Evolutionary conservation across 2,113 vertebrate genomes (phyloP).

Genomic region (Leucoraja erinaceus): DNA sequence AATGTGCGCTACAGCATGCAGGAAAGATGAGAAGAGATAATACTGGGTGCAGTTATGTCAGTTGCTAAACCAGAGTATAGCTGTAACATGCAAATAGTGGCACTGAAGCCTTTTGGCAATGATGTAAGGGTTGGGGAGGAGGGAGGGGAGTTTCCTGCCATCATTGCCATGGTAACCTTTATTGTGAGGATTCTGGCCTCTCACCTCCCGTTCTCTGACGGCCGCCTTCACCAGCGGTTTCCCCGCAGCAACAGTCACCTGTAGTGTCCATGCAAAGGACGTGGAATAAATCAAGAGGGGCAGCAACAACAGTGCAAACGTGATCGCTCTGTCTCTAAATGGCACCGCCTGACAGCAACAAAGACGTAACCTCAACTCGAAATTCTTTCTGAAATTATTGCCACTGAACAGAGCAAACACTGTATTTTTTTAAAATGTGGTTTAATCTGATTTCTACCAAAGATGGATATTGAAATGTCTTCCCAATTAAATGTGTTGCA

Average conservation of each 20-base stretch:
- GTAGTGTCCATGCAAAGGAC: constrained; percentile 50
- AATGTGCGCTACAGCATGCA: constrained; percentile 3
- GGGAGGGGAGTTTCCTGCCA: not conserved
- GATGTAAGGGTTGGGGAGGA: constrained; percentile 40
- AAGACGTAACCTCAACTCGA: not conserved
- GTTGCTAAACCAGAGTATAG: constrained; percentile 43
- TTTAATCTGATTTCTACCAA: not conserved
- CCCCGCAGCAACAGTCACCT: constrained; percentile 53
- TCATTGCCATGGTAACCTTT: constrained; percentile 35
- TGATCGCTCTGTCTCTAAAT: constrained; percentile 10
- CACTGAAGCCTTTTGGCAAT: constrained; percentile 33
- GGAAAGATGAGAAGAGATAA: not conserved
- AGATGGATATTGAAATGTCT: not conserved
- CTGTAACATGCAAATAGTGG: constrained; percentile 38
- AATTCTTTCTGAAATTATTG: not conserved
- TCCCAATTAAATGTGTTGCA: not conserved
- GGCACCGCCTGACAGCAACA: not conserved
- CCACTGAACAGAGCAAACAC: not conserved
- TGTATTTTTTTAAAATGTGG: not conserved
- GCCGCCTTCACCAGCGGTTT: constrained; percentile 46
- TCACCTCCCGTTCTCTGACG: constrained; percentile 51
- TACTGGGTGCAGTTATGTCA: constrained; percentile 3
- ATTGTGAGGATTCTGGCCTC: constrained; percentile 41
- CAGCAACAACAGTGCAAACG: not conserved
- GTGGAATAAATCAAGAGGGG: constrained; percentile 44